Evolutionary conservation across 2,797 vertebrate genomes (phyloP).

Genomic region (Furcifer pardalis): DNA sequence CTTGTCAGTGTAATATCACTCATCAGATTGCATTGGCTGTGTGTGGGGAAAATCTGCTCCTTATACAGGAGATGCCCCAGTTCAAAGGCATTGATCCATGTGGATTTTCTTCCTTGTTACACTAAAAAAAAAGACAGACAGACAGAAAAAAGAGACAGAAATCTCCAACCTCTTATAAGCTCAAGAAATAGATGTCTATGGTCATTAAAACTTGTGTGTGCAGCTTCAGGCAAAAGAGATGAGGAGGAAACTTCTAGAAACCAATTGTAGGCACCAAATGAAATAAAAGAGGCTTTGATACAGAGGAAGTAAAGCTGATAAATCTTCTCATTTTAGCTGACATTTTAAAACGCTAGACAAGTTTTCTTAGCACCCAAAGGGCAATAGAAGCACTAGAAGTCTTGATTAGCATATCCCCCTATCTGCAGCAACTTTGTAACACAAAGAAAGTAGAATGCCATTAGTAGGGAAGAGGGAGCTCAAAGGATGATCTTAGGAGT

Average conservation of each 20-base stretch:
- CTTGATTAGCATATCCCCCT: conserved; percentile 13
- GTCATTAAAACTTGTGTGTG: background rate
- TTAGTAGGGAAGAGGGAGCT: background rate
- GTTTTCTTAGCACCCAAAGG: conserved; percentile 19
- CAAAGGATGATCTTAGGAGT: background rate
- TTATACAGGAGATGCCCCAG: no score
- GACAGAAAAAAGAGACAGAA: no score
- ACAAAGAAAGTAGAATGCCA: conserved; percentile 19
- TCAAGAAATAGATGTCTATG: background rate
- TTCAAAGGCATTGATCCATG: background rate
- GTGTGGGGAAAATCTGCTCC: background rate
- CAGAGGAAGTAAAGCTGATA: conserved; percentile 27
- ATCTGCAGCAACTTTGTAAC: conserved; percentile 12
- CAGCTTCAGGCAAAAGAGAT: conserved; percentile 7
- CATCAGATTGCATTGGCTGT: background rate
- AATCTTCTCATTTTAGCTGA: conserved; percentile 31
- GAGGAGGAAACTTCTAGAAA: background rate
- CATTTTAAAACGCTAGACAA: conserved; percentile 14
- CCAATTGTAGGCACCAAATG: background rate
- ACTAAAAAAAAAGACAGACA: no score
- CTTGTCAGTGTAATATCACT: background rate
- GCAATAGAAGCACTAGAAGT: background rate
- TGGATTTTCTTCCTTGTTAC: conserved; percentile 2
- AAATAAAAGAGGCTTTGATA: conserved; percentile 36
- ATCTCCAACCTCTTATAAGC: background rate